Conservation (phyloP, 1,140 invertebrate genomes). For the Harpegnathos saltator region DNA sequence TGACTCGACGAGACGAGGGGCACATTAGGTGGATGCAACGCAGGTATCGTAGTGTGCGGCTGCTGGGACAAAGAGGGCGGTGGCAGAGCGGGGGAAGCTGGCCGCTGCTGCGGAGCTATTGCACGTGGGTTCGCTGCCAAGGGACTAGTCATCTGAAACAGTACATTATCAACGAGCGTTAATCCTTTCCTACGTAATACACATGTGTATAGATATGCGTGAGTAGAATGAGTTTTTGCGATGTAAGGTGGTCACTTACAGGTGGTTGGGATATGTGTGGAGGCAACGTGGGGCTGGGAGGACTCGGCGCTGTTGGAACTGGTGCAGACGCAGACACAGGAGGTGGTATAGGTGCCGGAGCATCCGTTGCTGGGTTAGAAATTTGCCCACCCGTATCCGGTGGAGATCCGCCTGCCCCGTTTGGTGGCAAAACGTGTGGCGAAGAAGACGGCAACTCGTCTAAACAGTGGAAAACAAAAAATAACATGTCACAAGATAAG, state of each 20-base stretch:
- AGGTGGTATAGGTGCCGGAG: constrained; percentile 85
- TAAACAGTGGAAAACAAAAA: constrained; percentile 62
- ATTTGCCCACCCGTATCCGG: constrained; percentile 85
- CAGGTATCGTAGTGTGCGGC: constrained; percentile 86
- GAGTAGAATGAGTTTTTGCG: neutral
- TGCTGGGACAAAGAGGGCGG: constrained; percentile 83
- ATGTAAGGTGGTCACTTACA: constrained; percentile 78
- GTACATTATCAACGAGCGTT: constrained; percentile 16
- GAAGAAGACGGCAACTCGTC: constrained; percentile 86
- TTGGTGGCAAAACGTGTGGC: constrained; percentile 86
- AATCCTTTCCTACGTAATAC: no score
- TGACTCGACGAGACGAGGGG: constrained; percentile 86
- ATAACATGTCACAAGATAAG: neutral
- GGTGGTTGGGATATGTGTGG: constrained; percentile 86
- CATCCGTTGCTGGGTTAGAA: constrained; percentile 85
- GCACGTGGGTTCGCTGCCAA: constrained; percentile 86
- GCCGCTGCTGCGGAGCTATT: constrained; percentile 85
- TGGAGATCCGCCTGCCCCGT: constrained; percentile 84
- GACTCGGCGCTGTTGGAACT: constrained; percentile 85
- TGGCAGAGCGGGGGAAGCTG: constrained; percentile 83
- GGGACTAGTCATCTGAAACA: constrained; percentile 85
- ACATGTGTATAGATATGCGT: neutral
- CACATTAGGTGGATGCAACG: constrained; percentile 86
- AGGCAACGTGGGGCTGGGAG: constrained; percentile 85
- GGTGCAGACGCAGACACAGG: constrained; percentile 84